A percentile compares a stretch with the other conserved stretches of the same genome.
Evolutionary conservation across 1,140 invertebrate species (phyloP).

Genomic region (Conus betulinus): DNA sequence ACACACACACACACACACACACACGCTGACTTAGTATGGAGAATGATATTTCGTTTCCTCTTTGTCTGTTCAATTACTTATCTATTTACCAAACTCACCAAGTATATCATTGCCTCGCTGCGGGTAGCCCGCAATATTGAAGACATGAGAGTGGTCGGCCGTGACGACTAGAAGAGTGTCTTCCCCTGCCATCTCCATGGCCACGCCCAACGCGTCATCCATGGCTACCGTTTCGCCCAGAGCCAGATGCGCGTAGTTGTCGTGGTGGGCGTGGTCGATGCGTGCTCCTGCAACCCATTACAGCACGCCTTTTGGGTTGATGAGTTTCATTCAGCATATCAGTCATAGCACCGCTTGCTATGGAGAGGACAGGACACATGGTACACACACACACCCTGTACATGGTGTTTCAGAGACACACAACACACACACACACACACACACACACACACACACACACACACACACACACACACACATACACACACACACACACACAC

Average conservation of each 20-base stretch:
- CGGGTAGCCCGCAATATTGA: slow-evolving; percentile 69
- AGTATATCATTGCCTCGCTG: slow-evolving; percentile 70
- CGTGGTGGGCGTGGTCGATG: slow-evolving; percentile 93
- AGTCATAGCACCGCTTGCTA: too few relatives aligned
- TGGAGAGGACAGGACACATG: too few relatives aligned
- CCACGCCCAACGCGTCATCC: slow-evolving; percentile 82
- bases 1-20: too few relatives aligned
- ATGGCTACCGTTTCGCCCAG: slow-evolving; percentile 87
- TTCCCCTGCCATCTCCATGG: slow-evolving; percentile 79
- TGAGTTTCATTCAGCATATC: too few relatives aligned
- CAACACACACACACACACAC: too few relatives aligned
- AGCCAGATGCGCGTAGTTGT: slow-evolving; percentile 85
- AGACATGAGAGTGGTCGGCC: slow-evolving; percentile 85
- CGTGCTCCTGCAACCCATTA: slow-evolving; percentile 67
- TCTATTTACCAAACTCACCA: slow-evolving; percentile 55
- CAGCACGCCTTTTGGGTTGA: too few relatives aligned
- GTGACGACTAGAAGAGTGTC: slow-evolving; percentile 93
- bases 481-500: background rate
- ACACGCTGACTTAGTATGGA: background rate
- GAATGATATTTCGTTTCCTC: background rate
- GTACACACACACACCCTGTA: too few relatives aligned
- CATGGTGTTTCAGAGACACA: too few relatives aligned
- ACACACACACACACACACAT: background rate
- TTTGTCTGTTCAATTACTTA: background rate
- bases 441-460: background rate